phyloP scores from a whole-genome alignment of 2,888 invertebrate genomes.

The Unio pictorum region DNA sequence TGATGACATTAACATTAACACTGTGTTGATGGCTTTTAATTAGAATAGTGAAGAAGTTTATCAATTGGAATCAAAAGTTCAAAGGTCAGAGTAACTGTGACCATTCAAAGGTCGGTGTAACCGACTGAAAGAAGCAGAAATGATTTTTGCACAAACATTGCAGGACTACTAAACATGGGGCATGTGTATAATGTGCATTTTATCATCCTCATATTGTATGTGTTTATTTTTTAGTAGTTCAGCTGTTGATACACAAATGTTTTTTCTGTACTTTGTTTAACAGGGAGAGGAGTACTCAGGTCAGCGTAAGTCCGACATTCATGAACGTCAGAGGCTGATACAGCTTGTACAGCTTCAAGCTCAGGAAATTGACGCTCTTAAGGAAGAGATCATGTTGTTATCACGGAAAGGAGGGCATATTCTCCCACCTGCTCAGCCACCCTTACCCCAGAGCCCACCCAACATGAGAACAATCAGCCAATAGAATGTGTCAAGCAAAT shows the following conservation, averaged over 20 bases:
- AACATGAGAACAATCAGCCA: slow-evolving; percentile 49
- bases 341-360: slow-evolving; percentile 71
- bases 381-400: slow-evolving; percentile 70
- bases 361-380: slow-evolving; percentile 71
- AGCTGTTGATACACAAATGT: background rate
- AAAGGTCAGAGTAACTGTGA: too few relatives aligned
- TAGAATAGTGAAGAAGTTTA: too few relatives aligned
- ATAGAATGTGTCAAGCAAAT: slow-evolving; percentile 8
- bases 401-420: slow-evolving; percentile 72
- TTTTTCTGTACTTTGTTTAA: slow-evolving; percentile 2
- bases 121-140: too few relatives aligned
- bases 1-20: too few relatives aligned
- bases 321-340: slow-evolving; percentile 68
- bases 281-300: slow-evolving; percentile 67
- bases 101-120: too few relatives aligned
- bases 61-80: too few relatives aligned
- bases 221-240: background rate
- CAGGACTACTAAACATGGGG: too few relatives aligned
- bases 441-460: slow-evolving; percentile 57
- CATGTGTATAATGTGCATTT: too few relatives aligned
- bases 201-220: too few relatives aligned
- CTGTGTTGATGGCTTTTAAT: too few relatives aligned
- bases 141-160: too few relatives aligned
- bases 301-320: slow-evolving; percentile 62
- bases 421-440: slow-evolving; percentile 70